A percentile compares a stretch with the other conserved stretches of the same genome.
Evolutionary conservation across 2,888 invertebrate genomes (phyloP).

Genomic region (Ormyrus pomaceus): DNA sequence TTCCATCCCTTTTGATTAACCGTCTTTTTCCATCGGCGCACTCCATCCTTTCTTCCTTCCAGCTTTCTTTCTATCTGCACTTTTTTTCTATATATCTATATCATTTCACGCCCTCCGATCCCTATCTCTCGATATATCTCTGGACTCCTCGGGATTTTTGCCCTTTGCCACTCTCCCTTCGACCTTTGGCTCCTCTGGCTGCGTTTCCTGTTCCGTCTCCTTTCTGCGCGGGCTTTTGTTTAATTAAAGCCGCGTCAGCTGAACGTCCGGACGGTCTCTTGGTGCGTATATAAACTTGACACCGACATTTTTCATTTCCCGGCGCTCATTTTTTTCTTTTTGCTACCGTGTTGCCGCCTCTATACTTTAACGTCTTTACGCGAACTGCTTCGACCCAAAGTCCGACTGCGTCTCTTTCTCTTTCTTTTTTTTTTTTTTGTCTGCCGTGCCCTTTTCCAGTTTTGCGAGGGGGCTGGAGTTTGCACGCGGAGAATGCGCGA

Average conservation of each 20-base stretch:
- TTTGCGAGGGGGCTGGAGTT: slow-evolving; percentile 10
- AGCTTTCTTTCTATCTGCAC: background rate
- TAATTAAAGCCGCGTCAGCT: slow-evolving; percentile 33
- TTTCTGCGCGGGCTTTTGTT: slow-evolving; percentile 31
- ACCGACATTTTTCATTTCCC: slow-evolving; percentile 44
- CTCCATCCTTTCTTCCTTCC: background rate
- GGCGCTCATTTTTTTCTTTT: slow-evolving; percentile 10
- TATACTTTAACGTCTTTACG: too few relatives aligned
- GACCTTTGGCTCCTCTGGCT: background rate
- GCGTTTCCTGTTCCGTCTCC: background rate
- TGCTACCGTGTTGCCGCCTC: too few relatives aligned
- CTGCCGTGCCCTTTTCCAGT: too few relatives aligned
- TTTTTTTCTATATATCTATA: background rate
- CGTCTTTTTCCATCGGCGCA: background rate
- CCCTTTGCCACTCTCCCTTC: slow-evolving; percentile 2
- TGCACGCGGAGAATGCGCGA: background rate
- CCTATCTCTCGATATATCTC: too few relatives aligned
- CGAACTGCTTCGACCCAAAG: too few relatives aligned
- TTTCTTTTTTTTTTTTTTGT: slow-evolving; percentile 27
- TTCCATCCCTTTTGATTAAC: background rate
- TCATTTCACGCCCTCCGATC: background rate
- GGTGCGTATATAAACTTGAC: slow-evolving; percentile 51
- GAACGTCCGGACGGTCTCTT: background rate
- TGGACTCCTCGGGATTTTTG: background rate
- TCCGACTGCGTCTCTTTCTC: slow-evolving; percentile 9